Evolutionary conservation across 2,888 invertebrate species (phyloP), one percentile per base, ranked within the genome.

Genomic region (Mythimna vitellina): DNA sequence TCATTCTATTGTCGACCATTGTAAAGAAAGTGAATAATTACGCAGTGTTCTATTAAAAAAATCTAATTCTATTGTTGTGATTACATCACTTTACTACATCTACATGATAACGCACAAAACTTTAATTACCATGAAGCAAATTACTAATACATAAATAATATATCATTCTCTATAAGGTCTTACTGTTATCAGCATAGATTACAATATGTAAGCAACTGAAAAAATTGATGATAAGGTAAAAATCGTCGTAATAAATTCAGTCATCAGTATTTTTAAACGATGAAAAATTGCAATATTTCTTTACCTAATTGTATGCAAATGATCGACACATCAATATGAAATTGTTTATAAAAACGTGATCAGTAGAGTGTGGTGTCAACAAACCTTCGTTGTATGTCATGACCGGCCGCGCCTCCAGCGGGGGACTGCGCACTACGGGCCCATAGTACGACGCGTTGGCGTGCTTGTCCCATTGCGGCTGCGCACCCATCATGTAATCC

Each of bases 401-500:
- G 80, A 49, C 68, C 56, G 73, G 63, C 63, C 80, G 76, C 53
- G 80, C 49, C 29, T 84, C 81, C 61, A 91, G 91, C 49, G 85
- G 81, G 8, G 90, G 88, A 64, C 86, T 89, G 74, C 90, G 90
- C 70, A 92, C 88, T 73, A 84, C 72, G 73, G 90, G 90, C 22
- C 89, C 89, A 56, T 90, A 86, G 86, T 90, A 94, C 0, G 90
- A 86, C 58, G 87, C 88, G 32, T 86, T 87, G 7, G 87, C 76
- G 14, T 90, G 89, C 81, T 96, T 96, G 67, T 95, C 94, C 96
- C 96, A 96, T 62, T 82, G 78, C 58, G 84, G 63, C 49, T 89
- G 81, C 32, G 85, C 88, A 32, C 91, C 90, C 83, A 90, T 78
- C 89, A 92, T 85, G 83, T 94, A 94, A 62, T 94, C 94, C 58